Evolutionary conservation across 1,140 invertebrate genomes (phyloP).

Genomic region (Eubasilissa regina): DNA sequence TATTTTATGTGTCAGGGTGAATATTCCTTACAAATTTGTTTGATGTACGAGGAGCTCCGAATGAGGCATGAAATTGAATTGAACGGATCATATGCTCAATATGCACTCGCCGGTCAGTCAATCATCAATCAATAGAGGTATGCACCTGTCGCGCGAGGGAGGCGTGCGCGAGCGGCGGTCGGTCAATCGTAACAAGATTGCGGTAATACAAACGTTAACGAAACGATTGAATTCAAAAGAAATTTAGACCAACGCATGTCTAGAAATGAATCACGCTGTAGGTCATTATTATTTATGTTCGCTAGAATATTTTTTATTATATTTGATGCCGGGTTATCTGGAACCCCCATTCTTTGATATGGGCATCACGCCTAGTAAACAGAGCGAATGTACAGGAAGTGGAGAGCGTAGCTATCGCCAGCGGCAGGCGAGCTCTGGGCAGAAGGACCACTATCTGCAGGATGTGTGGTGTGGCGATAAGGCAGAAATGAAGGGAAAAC

Average conservation of each 20-base stretch:
- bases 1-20: slow-evolving; percentile 27
- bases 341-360: no score
- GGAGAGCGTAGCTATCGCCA: slow-evolving; percentile 24
- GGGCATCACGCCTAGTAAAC: background rate
- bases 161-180: background rate
- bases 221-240: no score
- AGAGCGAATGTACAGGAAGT: background rate
- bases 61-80: slow-evolving; percentile 11
- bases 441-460: slow-evolving; percentile 13
- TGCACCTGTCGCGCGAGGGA: background rate
- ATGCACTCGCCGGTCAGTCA: slow-evolving; percentile 1
- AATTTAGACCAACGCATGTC: no score
- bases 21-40: slow-evolving; percentile 21
- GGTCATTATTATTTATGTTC: no score
- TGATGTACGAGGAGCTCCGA: background rate
- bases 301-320: no score
- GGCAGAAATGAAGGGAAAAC: background rate
- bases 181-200: background rate
- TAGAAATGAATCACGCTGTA: no score
- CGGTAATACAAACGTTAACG: background rate
- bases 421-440: no score
- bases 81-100: slow-evolving; percentile 6
- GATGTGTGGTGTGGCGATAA: slow-evolving; percentile 25
- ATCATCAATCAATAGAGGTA: background rate
- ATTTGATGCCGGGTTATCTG: no score